Percentiles rank a stretch among this genome's conserved stretches.
These are phyloP conservation scores for Agriopis leucophaearia DNA, from an alignment of 2,888 invertebrate species.

Conservation along the genomic window DNA sequence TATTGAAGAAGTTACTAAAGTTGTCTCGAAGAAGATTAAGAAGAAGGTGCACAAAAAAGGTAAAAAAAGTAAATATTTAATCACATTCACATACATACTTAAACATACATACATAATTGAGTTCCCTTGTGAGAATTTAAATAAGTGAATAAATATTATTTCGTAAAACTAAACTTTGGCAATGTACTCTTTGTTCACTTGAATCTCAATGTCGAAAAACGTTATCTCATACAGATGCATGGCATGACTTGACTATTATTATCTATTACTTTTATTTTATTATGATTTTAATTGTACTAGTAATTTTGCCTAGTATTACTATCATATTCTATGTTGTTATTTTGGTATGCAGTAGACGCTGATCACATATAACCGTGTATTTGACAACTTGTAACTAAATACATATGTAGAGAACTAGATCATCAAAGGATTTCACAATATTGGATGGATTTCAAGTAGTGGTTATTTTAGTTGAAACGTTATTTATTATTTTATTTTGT, in stretches of 20 bases:
- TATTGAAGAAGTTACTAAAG: slow-evolving; percentile 18
- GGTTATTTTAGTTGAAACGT: not conserved
- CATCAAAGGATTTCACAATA: not conserved
- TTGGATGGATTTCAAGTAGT: not conserved
- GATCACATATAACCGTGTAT: not conserved
- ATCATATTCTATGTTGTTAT: not conserved
- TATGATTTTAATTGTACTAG: not conserved
- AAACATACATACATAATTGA: slow-evolving; percentile 4
- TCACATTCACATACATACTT: not conserved
- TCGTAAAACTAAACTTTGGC: not conserved
- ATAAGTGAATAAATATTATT: not conserved
- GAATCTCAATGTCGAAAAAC: slow-evolving; percentile 40
- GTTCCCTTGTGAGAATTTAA: not conserved
- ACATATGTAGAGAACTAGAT: not conserved
- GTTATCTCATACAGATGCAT: slow-evolving; percentile 70
- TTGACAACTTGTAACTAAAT: not conserved
- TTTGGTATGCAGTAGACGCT: not conserved
- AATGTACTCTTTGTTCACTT: not conserved
- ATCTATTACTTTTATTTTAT: not conserved
- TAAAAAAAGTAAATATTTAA: slow-evolving; percentile 45
- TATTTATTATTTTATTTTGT: not conserved
- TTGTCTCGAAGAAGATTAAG: slow-evolving; percentile 55
- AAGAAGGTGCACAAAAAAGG: slow-evolving; percentile 50
- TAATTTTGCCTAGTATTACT: not conserved
- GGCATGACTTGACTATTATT: slow-evolving; percentile 37